phyloP scores from a whole-genome alignment of 2,113 vertebrate genomes.

The Fulmarus glacialis region DNA sequence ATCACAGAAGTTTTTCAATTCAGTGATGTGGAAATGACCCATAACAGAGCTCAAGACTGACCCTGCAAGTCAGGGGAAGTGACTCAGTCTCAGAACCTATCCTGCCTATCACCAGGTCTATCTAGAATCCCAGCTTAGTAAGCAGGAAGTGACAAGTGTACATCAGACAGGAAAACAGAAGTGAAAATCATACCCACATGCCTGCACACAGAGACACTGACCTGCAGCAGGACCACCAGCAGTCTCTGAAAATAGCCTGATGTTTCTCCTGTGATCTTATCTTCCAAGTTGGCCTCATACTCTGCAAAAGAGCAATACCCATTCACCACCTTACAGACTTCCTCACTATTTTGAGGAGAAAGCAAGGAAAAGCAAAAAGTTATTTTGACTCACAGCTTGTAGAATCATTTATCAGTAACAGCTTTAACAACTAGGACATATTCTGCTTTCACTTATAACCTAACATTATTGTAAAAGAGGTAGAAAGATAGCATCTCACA shows the following conservation, averaged over 20 bases:
- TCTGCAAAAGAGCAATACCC: constrained; percentile 77
- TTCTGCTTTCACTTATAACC: background rate
- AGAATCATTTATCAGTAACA: background rate
- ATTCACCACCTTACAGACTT: background rate
- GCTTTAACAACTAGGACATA: background rate
- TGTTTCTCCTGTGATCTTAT: constrained; percentile 88
- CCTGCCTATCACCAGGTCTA: background rate
- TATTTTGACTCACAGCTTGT: background rate
- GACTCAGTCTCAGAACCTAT: background rate
- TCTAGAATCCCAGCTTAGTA: background rate
- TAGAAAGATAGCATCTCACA: background rate
- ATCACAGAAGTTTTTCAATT: background rate
- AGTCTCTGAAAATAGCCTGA: constrained; percentile 90
- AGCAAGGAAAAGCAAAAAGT: background rate
- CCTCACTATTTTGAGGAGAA: background rate
- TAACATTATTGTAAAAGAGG: background rate
- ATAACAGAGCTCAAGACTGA: background rate
- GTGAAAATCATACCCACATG: background rate
- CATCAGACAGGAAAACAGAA: background rate
- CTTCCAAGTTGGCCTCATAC: constrained; percentile 86
- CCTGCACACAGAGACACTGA: constrained; percentile 25
- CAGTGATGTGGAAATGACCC: background rate
- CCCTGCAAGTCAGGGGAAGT: background rate
- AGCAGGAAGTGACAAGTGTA: background rate
- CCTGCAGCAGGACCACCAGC: constrained; percentile 93